Evolutionary conservation across 1,140 invertebrate species (phyloP).

Genomic region (Euwallacea fornicatus): DNA sequence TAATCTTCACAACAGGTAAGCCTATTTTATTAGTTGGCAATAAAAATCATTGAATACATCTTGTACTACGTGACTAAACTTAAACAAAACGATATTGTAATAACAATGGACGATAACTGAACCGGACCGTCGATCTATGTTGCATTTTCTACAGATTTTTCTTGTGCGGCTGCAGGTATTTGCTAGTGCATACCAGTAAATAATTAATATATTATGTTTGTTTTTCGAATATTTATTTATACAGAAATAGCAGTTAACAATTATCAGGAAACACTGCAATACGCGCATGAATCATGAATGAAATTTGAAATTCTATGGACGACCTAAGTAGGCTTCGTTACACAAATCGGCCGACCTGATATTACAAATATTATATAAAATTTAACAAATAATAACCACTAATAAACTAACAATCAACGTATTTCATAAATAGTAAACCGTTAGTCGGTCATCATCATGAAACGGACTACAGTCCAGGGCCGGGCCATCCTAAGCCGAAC

Average conservation of each 20-base stretch:
- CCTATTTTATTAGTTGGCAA: background rate
- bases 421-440: slow-evolving; percentile 19
- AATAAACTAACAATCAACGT: slow-evolving; percentile 4
- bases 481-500: slow-evolving; percentile 24
- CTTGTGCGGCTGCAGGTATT: no score
- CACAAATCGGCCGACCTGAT: no score
- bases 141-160: background rate
- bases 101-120: background rate
- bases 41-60: background rate
- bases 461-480: background rate
- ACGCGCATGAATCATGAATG: no score
- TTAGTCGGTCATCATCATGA: slow-evolving; percentile 7
- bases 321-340: no score
- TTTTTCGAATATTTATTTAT: no score
- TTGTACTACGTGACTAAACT: background rate
- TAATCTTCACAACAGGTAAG: slow-evolving; percentile 33
- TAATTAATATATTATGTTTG: no score
- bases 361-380: background rate
- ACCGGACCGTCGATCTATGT: background rate
- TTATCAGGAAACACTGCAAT: no score
- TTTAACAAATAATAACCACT: background rate
- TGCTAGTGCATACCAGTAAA: no score
- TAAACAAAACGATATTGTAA: background rate
- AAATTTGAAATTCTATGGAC: no score
- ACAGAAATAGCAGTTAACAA: no score